Percentiles rank a stretch among this genome's conserved stretches.
Conservation (phyloP, 2,113 vertebrate genomes). For the Grammomys dolichurus region DNA sequence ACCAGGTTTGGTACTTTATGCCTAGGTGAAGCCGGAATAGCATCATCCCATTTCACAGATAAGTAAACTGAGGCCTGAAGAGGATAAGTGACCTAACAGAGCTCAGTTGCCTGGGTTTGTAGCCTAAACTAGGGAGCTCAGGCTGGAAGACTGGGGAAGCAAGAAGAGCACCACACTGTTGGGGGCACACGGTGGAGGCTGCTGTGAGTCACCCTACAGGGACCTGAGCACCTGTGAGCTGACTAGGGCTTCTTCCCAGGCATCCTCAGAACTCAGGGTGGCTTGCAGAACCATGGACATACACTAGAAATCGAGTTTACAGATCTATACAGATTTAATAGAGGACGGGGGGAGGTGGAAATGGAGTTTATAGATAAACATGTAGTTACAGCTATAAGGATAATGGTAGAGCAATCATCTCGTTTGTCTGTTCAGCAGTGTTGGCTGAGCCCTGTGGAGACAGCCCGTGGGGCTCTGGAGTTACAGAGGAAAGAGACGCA, state of each 20-base stretch:
- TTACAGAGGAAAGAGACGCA: fast-evolving
- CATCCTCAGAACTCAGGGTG: background rate
- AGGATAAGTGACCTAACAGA: background rate
- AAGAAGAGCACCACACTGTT: too few relatives aligned
- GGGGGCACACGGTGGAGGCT: background rate
- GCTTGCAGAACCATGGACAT: background rate
- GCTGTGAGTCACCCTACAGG: background rate
- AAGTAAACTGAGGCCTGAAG: background rate
- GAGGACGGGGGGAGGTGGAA: background rate
- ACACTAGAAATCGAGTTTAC: background rate
- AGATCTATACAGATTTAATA: background rate
- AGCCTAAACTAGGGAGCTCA: background rate
- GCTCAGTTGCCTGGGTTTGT: background rate
- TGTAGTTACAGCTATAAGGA: background rate
- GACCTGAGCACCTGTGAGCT: background rate
- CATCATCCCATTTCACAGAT: background rate
- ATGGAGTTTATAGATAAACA: background rate
- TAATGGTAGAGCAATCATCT: background rate
- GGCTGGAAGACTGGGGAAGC: background rate
- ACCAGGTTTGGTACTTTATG: background rate
- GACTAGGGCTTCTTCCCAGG: background rate
- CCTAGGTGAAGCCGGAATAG: fast-evolving
- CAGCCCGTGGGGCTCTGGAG: background rate
- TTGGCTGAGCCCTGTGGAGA: background rate
- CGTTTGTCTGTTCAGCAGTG: background rate